Evolutionary conservation across 64 coral and sea anemone genomes (phyloP).

Genomic region (Catalaphyllia jardinei): DNA sequence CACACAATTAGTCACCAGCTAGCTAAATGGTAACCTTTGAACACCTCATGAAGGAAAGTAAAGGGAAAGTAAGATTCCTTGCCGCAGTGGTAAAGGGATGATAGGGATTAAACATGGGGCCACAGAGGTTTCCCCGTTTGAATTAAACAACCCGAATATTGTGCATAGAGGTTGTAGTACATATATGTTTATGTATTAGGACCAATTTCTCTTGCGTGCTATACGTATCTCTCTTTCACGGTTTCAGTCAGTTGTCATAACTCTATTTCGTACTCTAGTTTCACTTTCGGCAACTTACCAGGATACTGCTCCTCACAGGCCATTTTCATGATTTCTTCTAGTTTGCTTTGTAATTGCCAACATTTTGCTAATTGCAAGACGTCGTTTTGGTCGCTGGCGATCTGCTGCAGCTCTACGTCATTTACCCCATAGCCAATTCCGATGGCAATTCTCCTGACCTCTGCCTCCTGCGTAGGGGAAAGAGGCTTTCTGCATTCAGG

Average conservation of each 20-base stretch:
- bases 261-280: background rate
- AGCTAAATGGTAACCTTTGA: no score
- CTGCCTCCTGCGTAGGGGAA: background rate
- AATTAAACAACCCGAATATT: no score
- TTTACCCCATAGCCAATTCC: background rate
- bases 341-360: background rate
- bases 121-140: no score
- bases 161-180: no score
- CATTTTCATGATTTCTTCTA: slow-evolving; percentile 22
- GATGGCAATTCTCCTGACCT: slow-evolving; percentile 2
- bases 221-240: background rate
- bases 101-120: no score
- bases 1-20: no score
- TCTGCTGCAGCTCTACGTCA: background rate
- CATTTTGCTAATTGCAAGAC: background rate
- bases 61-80: no score
- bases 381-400: background rate
- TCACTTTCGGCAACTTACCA: background rate
- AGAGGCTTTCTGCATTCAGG: background rate
- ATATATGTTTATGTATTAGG: no score
- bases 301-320: background rate
- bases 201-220: background rate
- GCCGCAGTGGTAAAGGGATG: no score
- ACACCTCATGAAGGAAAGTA: no score
- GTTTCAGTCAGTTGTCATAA: background rate